Percentiles rank a stretch among this genome's conserved stretches.
phyloP scores from a whole-genome alignment of 2,797 vertebrate species.

The Tapirus indicus region DNA sequence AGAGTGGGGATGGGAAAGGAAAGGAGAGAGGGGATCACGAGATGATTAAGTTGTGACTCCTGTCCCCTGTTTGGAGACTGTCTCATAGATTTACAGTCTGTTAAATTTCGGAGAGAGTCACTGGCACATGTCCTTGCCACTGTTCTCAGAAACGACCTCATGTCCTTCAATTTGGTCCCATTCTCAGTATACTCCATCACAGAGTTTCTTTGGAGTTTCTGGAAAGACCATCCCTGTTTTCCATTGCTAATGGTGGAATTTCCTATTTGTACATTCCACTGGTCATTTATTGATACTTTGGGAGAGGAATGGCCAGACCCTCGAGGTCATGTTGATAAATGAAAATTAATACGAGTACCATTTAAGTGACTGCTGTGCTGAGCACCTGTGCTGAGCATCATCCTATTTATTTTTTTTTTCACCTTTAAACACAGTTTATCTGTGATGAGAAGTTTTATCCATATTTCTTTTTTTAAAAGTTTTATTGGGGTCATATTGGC shows the following conservation, averaged over 20 bases:
- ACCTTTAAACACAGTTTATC: too few species aligned
- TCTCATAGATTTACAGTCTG: background rate
- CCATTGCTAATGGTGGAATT: background rate
- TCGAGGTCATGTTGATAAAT: background rate
- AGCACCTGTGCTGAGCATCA: background rate
- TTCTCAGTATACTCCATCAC: background rate
- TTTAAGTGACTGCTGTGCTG: background rate
- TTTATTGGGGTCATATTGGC: too few species aligned
- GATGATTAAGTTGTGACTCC: background rate
- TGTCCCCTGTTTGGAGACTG: background rate
- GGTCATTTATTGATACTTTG: background rate
- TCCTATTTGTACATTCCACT: background rate
- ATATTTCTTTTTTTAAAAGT: too few species aligned
- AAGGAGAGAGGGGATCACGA: background rate
- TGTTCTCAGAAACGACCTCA: background rate
- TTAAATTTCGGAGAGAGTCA: background rate
- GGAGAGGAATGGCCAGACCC: background rate
- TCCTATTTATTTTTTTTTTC: too few species aligned
- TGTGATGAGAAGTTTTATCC: too few species aligned
- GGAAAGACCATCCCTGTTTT: background rate
- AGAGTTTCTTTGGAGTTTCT: background rate
- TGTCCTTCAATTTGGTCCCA: accelerated
- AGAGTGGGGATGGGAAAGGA: background rate
- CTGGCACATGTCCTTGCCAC: background rate
- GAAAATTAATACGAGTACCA: background rate